Evolutionary conservation across 2,113 vertebrate species (phyloP), one percentile per base, ranked within the genome.

Genomic region (Hyperopisus bebe): DNA sequence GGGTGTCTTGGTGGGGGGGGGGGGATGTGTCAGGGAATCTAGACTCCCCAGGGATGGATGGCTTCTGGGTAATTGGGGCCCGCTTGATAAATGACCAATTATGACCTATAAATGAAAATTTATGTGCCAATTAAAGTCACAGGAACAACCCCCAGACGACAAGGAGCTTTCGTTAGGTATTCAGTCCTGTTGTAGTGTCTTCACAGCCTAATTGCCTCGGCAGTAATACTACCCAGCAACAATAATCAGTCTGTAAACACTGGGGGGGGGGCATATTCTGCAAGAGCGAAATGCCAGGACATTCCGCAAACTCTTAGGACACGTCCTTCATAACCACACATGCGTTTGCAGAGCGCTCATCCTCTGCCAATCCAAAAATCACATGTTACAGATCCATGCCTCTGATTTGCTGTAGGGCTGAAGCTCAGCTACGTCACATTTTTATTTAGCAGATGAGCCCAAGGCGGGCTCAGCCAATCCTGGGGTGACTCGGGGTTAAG

Each of bases 31-130:
- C 89, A 93, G 93, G 27, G 62, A 70, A 70, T 70, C 62, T 70
- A 27, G n/a, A 70, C 94, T 96, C 95, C 95, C 95, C 85, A 90
- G 94, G 94, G 95, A 66, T 90, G 70, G 92, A 93, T 94, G 91
- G 93, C 90, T 92, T 93, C 90, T 92, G 90, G 93, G 94, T 96
- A 96, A 96, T 96, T 95, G 96, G 94, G 93, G 91, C 90, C 92
- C 92, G 92, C 92, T 95, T 95, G 94, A 94, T 95, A 95, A 95
- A 95, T 95, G 94, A 95, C 92, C 94, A 95, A 96, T 96, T 96
- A 96, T 94, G 95, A 96, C 94, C 95, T 95, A 96, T 96, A 95
- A 96, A 96, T 95, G 94, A 93, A 94, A 96, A 96, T 96, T 96
- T 96, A 96, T 96, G 95, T 95, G 95, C 93, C 94, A 93, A 95